Conservation (phyloP, 2,888 invertebrate genomes). For the Protophormia terraenovae region DNA sequence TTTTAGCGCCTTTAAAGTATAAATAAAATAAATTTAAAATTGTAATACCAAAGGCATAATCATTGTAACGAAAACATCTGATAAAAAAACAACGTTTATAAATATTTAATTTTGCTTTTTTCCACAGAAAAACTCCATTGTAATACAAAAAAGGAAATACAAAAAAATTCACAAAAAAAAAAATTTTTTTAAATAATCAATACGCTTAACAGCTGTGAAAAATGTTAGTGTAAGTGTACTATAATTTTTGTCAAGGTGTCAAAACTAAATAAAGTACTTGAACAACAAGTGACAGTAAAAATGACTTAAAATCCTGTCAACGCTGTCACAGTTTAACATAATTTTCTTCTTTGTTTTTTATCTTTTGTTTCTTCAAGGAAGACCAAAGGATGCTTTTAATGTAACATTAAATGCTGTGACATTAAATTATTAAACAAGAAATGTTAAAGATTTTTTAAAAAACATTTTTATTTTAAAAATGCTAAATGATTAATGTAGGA, state of each 20-base stretch:
- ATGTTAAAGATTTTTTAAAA: neutral
- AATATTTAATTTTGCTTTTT: slow-evolving; percentile 33
- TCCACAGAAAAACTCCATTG: slow-evolving; percentile 13
- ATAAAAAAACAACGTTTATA: slow-evolving; percentile 10
- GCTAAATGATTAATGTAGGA: neutral
- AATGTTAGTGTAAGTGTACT: neutral
- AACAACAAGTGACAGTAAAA: slow-evolving; percentile 51
- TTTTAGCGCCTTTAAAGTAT: slow-evolving; percentile 48
- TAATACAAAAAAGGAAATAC: neutral
- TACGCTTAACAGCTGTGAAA: neutral
- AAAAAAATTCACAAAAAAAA: neutral
- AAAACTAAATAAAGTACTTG: slow-evolving; percentile 55
- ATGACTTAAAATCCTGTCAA: slow-evolving; percentile 50
- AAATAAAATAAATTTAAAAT: slow-evolving; percentile 44
- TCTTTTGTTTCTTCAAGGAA: neutral
- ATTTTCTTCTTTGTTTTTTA: neutral
- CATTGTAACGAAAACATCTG: neutral
- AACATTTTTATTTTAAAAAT: neutral
- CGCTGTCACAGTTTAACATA: slow-evolving; percentile 51
- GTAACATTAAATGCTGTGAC: neutral
- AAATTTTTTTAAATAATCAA: neutral
- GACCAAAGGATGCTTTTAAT: neutral
- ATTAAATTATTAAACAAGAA: neutral
- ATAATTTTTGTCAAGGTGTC: slow-evolving; percentile 20
- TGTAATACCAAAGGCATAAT: too few species aligned